These are phyloP conservation scores for Eupristina koningsbergeri DNA, from an alignment of 1,140 invertebrate species.

Conservation along the genomic window DNA sequence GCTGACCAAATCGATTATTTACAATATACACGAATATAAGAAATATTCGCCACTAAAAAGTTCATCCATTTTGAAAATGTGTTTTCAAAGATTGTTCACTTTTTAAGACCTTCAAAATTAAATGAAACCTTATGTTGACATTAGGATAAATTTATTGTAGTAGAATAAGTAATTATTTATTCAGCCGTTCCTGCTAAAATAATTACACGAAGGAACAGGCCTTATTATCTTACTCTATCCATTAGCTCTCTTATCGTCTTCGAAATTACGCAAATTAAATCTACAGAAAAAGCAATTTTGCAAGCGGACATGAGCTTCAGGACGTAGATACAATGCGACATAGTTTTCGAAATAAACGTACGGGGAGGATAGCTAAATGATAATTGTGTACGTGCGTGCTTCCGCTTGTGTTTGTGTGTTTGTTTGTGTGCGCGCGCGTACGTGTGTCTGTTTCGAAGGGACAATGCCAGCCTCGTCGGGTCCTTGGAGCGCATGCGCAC, in stretches of 20 bases:
- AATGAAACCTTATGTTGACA: neutral
- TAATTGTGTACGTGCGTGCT: neutral
- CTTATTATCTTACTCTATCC: conserved; percentile 12
- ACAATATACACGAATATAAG: neutral
- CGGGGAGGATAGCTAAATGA: neutral
- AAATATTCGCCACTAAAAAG: neutral
- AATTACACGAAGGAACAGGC: neutral
- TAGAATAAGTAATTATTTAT: conserved; percentile 23
- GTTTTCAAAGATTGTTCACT: neutral
- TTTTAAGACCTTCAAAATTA: neutral
- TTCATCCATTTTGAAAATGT: conserved; percentile 2
- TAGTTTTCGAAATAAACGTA: neutral
- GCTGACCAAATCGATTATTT: too few relatives aligned
- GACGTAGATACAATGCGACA: neutral
- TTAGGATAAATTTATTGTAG: conserved; percentile 9
- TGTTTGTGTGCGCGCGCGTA: too few relatives aligned
- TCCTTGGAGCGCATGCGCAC: neutral
- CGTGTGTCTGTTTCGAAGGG: neutral
- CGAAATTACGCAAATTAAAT: conserved; percentile 1
- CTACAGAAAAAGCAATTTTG: neutral
- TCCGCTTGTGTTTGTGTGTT: too few relatives aligned
- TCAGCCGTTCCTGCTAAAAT: conserved; percentile 18
- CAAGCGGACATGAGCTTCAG: neutral
- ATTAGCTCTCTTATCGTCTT: conserved; percentile 24
- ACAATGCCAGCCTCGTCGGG: neutral